phyloP scores from a whole-genome alignment of 2,797 vertebrate species.

The Pseudomugil gertrudae region DNA sequence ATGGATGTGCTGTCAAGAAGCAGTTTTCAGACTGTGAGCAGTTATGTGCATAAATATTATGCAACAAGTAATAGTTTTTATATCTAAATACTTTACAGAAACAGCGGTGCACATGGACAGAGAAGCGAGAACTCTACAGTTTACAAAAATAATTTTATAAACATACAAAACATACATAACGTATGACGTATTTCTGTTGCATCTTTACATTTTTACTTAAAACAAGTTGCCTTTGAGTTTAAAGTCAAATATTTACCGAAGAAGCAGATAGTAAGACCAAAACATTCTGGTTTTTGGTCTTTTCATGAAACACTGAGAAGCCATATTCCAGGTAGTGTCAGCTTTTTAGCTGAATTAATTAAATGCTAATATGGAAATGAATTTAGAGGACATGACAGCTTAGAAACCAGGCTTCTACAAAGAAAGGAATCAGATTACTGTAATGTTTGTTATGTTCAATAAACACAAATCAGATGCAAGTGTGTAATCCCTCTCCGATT shows the following conservation, averaged over 20 bases:
- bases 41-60: not conserved
- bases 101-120: not conserved
- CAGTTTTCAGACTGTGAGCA: not conserved
- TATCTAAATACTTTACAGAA: not conserved
- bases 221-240: not conserved
- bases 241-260: not conserved
- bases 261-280: not conserved
- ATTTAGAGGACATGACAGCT: not conserved
- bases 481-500: not conserved
- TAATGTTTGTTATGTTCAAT: not conserved
- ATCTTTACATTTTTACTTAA: not conserved
- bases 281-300: not conserved
- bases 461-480: conserved; percentile 3
- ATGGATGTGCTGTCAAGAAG: not conserved
- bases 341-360: not conserved
- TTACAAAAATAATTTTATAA: not conserved
- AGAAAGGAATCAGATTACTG: conserved; percentile 7
- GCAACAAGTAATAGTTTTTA: not conserved
- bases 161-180: too few relatives aligned
- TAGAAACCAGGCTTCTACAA: not conserved
- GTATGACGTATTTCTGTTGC: not conserved
- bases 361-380: conserved; percentile 1
- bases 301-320: not conserved
- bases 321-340: not conserved
- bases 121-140: not conserved